These are phyloP conservation scores for Pogonocichla stellata DNA, from an alignment of 2,113 vertebrate genomes.

Conservation along the genomic window DNA sequence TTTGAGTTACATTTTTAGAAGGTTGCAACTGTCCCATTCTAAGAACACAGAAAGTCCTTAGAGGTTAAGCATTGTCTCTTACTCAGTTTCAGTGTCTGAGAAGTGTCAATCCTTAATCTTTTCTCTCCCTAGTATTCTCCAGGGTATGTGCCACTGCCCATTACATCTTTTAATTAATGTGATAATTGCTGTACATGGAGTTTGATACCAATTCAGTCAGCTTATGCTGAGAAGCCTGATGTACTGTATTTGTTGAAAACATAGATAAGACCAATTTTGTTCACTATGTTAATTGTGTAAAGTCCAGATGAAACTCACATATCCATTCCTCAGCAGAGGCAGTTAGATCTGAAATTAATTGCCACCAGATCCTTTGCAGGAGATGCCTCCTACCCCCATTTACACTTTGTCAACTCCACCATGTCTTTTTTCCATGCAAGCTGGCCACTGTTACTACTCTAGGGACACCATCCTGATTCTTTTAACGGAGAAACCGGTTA, in stretches of 20 bases:
- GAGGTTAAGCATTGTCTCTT: background rate
- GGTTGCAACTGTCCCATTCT: background rate
- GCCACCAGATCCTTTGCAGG: background rate
- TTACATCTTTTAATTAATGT: background rate
- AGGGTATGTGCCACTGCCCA: background rate
- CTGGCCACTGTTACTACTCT: background rate
- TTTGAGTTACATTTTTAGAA: background rate
- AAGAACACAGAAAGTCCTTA: background rate
- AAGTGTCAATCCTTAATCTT: background rate
- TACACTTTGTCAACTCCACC: background rate
- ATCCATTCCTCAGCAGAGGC: background rate
- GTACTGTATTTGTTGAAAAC: background rate
- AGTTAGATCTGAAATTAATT: background rate
- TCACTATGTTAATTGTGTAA: background rate
- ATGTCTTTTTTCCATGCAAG: background rate
- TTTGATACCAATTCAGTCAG: background rate
- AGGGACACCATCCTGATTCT: background rate
- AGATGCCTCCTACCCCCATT: background rate
- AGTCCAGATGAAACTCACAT: background rate
- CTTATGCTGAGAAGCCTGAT: background rate
- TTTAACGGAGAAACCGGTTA: background rate
- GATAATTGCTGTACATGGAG: background rate
- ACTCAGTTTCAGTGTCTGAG: background rate
- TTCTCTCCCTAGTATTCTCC: background rate
- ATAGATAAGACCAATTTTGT: background rate